Evolutionary conservation across 2,797 vertebrate species (phyloP).

Genomic region (Myotis planiceps): DNA sequence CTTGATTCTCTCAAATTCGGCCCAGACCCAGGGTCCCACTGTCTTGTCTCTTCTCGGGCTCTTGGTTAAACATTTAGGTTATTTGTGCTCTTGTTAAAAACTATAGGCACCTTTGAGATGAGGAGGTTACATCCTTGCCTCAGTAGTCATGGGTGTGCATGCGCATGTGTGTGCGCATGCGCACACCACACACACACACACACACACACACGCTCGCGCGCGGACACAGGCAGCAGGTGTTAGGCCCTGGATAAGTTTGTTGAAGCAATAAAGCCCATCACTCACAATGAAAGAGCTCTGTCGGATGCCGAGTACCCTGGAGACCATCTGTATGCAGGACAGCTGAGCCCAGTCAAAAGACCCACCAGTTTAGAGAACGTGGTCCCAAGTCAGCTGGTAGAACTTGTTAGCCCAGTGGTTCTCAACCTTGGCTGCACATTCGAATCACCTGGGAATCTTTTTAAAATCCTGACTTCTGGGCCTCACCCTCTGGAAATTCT

Average conservation of each 20-base stretch:
- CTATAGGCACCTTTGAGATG: neutral
- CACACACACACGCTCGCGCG: neutral
- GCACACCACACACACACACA: neutral
- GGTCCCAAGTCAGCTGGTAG: neutral
- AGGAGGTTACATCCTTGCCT: neutral
- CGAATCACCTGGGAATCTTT: no score
- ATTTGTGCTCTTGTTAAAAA: neutral
- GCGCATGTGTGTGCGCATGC: no score
- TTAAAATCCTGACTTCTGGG: no score
- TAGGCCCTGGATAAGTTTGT: neutral
- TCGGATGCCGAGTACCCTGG: neutral
- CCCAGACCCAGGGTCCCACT: neutral
- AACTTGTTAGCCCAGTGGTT: neutral
- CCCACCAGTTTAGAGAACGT: neutral
- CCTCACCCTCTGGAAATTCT: no score
- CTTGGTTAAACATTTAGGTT: neutral
- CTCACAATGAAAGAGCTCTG: neutral
- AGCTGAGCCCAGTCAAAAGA: neutral
- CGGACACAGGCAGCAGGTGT: neutral
- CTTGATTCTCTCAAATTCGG: neutral
- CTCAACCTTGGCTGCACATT: no score
- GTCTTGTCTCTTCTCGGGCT: neutral
- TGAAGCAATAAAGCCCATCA: neutral
- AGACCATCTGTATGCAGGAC: neutral
- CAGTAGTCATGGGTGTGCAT: neutral